Percentiles rank a stretch among this genome's conserved stretches.
These are phyloP conservation scores for Asbolus verrucosus DNA, from an alignment of 1,140 invertebrate genomes.

Conservation along the genomic window DNA sequence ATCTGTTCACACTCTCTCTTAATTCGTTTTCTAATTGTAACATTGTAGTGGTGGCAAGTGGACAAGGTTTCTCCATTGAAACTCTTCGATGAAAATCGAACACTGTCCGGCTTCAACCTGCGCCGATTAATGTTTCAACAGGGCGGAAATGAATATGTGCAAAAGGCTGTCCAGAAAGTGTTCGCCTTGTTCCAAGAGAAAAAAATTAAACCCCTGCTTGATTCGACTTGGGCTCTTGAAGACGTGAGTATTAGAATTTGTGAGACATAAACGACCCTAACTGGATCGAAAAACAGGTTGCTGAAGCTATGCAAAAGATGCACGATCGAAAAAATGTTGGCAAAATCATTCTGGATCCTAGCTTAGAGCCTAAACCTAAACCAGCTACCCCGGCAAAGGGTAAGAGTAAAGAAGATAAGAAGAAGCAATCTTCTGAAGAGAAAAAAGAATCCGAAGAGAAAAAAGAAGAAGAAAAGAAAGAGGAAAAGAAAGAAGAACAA, in stretches of 20 bases:
- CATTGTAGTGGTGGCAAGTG: conserved; percentile 88
- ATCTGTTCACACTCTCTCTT: conserved; percentile 62
- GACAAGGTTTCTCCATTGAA: conserved; percentile 90
- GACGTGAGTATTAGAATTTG: conserved; percentile 82
- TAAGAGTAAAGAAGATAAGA: conserved; percentile 77
- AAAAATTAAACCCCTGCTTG: conserved; percentile 84
- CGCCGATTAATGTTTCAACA: conserved; percentile 87
- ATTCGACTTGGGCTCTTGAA: conserved; percentile 89
- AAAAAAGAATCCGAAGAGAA: conserved; percentile 75
- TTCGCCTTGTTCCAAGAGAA: conserved; percentile 81
- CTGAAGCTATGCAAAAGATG: conserved; percentile 92
- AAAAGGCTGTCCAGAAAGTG: conserved; percentile 76
- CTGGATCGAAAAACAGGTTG: no score
- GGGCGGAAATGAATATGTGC: conserved; percentile 77
- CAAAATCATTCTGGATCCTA: conserved; percentile 86
- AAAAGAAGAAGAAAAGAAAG: conserved; percentile 71
- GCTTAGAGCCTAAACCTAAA: conserved; percentile 81
- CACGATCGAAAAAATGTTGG: conserved; percentile 93
- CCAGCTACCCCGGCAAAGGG: conserved; percentile 80
- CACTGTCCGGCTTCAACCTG: conserved; percentile 84
- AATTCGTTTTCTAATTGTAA: conserved; percentile 3
- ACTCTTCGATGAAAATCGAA: conserved; percentile 90
- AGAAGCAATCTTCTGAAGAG: conserved; percentile 76
- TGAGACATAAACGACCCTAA: no score
- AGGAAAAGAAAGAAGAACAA: conserved; percentile 69